Base-by-base conservation (phyloP, 2,113 vertebrate genomes). In the Caranx ignobilis region DNA sequence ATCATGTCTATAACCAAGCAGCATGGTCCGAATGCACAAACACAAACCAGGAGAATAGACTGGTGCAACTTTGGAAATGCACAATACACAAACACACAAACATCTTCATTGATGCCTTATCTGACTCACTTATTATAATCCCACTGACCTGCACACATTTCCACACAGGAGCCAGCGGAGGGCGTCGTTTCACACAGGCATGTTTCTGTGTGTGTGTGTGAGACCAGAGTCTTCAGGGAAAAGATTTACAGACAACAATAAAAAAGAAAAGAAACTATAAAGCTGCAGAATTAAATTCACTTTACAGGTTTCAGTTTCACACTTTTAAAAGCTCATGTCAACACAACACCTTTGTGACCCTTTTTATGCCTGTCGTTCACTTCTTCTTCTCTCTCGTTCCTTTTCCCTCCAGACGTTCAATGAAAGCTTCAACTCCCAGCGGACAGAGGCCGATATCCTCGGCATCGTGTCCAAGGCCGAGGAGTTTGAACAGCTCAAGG, bases 401-500 rank as follows among this genome's bases (percentile, higher is more conserved):
- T 83, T 34, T 73, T 52, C 15, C 52, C 13, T 92, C 64, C 72
- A 99, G 98, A 99, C 98, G 2, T 99, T 99, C 95, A 99, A 99
- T 87, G 97, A 99, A 85, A 92, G 94, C 48, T 99, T 99, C 87
- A 96, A 95, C 93, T 96, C 97, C 62, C 98, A 99, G 91, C 96
- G 96, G 89, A 99, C 97, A 2, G 98, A 99, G 82, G 96, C 95
- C 0, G 97, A 99, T 84, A 96, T 99, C 89, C 92, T 99, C 90
- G 95, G 95, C 60, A 97, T 99, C 52, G 97, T 99, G 10, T 99
- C 97, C 64, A 99, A 98, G 94, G 97, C 98, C 10, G 98, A 99
- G 92, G 97, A 99, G 92, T 99, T 99, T 84, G 97, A 99, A 45
- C 98, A 99, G 91, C 96, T 99, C 39, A 99, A 99, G 97, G 98